Percentiles rank a stretch among this genome's conserved stretches.
These are phyloP conservation scores for Mongoloraphidia duomilia DNA, from an alignment of 2,888 invertebrate species.

Conservation along the genomic window DNA sequence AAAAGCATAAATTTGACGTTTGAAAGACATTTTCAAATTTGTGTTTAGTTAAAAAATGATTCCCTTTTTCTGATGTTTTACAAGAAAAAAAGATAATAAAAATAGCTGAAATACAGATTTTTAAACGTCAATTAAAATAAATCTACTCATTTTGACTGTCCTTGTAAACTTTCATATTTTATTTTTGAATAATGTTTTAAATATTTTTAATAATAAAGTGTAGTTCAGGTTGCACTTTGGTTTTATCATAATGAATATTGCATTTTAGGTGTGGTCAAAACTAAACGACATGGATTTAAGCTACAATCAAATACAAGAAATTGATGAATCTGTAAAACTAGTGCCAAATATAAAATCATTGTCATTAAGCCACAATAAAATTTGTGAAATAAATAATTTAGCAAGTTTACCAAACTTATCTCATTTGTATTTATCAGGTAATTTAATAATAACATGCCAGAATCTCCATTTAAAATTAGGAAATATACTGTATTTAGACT, in stretches of 20 bases:
- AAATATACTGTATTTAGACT: slow-evolving; percentile 69
- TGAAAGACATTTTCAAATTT: no score
- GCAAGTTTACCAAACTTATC: slow-evolving; percentile 64
- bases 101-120: no score
- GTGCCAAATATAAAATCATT: slow-evolving; percentile 57
- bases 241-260: slow-evolving; percentile 8
- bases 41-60: no score
- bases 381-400: slow-evolving; percentile 59
- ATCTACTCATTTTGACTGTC: no score
- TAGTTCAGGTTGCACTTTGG: no score
- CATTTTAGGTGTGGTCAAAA: slow-evolving; percentile 49
- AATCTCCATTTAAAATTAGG: slow-evolving; percentile 76
- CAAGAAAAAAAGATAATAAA: no score
- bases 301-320: slow-evolving; percentile 57
- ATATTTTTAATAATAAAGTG: no score
- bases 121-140: no score
- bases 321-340: slow-evolving; percentile 69
- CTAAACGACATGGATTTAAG: slow-evolving; percentile 61
- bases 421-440: slow-evolving; percentile 64
- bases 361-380: slow-evolving; percentile 62
- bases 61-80: no score
- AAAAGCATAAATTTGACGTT: no score
- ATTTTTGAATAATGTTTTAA: neutral
- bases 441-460: slow-evolving; percentile 54
- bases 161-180: no score